Conservation (phyloP, 2,797 vertebrate genomes). For the Hypotaenidia philippensis region DNA sequence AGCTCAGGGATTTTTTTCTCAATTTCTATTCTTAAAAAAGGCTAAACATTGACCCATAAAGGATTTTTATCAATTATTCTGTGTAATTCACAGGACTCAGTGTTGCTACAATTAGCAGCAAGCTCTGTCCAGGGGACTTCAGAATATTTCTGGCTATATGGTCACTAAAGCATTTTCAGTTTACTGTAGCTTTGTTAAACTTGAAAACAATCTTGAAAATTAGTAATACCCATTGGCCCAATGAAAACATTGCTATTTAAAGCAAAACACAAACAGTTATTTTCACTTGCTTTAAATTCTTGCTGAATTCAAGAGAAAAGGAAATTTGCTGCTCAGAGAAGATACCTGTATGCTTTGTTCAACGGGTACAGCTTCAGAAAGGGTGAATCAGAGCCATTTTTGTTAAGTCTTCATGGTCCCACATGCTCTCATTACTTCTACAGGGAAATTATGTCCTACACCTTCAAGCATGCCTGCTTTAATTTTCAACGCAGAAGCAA, state of each 20-base stretch:
- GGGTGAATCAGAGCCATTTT: neutral
- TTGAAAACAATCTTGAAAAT: neutral
- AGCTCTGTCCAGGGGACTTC: neutral
- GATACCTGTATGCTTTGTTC: neutral
- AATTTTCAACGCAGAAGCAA: neutral
- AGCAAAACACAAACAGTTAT: neutral
- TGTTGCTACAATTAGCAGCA: neutral
- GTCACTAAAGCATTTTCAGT: neutral
- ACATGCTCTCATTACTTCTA: neutral
- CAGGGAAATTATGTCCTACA: neutral
- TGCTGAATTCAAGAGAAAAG: neutral
- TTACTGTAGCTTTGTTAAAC: neutral
- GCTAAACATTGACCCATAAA: neutral
- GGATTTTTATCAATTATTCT: neutral
- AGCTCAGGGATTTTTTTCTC: fast-evolving
- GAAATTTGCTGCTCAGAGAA: neutral
- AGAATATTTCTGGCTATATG: neutral
- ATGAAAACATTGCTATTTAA: neutral
- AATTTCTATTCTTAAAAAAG: neutral
- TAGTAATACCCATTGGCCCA: neutral
- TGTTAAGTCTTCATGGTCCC: neutral
- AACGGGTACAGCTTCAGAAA: neutral
- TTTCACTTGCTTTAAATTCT: neutral
- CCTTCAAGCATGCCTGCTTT: neutral
- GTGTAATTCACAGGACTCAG: neutral